Evolutionary conservation across 2,797 vertebrate genomes (phyloP), one percentile per base, ranked within the genome.

Genomic region (Enteromius paludinosus): DNA sequence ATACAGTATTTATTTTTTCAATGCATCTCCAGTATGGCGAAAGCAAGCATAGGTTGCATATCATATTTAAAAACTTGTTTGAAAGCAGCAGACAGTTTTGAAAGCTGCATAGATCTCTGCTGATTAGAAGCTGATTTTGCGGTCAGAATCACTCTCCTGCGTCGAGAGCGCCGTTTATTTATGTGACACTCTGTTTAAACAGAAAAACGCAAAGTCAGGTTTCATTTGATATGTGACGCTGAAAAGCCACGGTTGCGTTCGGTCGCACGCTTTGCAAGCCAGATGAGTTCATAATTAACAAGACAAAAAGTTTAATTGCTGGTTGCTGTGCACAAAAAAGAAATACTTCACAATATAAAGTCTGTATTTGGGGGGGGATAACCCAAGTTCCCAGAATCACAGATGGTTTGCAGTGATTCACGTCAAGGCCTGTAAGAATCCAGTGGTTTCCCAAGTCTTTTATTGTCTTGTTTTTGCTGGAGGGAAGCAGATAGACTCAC

Each of bases 191-290:
- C 85, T 90, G 88, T 90, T 92, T 88, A 89, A 87, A 69, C 73
- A 88, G 90, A 84, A 89, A 81, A 92, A 92, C 86, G 87, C 91
- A 92, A 89, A 90, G 88, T 88, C 70, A 81, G 90, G 76, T 86
- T 73, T 81, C 86, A 92, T 90, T 90, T 87, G 89, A 93, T 93
- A 85, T 80, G 84, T 87, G 86, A 82, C 62, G 66, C 88, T 90
- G 93, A 94, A 91, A 92, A 90, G 91, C 38, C 89, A 83, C 54
- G 85, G 89, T 89, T 91, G 92, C 88, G 88, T 89, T 90, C 89
- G 76, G 79, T 87, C 85, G 64, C 78, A 72, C 85, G 62, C 87
- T 85, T 87, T 87, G 85, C 73, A 52, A 75, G 62, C 79, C 45
- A 52, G 45, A 73, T 79, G 70, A 76, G 88, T 77, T 79, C 54